These are phyloP conservation scores for Lepus europaeus DNA, from an alignment of 2,113 vertebrate species.

Conservation along the genomic window DNA sequence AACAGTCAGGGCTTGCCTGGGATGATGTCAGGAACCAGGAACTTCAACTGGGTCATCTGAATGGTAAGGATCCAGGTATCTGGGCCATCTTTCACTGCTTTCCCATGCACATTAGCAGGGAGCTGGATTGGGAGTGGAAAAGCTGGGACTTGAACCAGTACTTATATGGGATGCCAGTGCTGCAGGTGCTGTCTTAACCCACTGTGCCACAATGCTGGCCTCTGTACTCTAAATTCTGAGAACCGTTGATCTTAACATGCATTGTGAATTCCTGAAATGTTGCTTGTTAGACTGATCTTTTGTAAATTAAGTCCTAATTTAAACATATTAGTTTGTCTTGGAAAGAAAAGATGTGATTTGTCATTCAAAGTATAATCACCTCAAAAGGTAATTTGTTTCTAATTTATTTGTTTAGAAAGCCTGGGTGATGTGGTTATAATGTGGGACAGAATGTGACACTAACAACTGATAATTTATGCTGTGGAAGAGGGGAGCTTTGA, in stretches of 20 bases:
- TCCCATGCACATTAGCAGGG: too few relatives aligned
- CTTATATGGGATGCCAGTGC: too few relatives aligned
- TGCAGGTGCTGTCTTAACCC: too few relatives aligned
- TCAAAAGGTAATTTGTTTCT: neutral
- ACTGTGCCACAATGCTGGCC: too few relatives aligned
- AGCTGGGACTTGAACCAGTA: too few relatives aligned
- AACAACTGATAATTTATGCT: neutral
- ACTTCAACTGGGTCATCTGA: too few relatives aligned
- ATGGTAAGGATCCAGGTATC: too few relatives aligned
- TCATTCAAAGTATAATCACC: neutral
- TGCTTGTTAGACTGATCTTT: neutral
- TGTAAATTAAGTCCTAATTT: neutral
- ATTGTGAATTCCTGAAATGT: neutral
- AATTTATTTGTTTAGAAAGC: constrained; percentile 24
- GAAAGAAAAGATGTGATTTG: neutral
- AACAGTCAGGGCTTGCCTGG: too few relatives aligned
- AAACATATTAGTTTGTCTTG: neutral
- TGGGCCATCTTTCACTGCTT: too few relatives aligned
- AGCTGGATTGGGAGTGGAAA: too few relatives aligned
- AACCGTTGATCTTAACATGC: neutral
- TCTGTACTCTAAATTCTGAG: neutral
- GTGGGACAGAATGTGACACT: neutral
- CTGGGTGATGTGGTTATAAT: neutral
- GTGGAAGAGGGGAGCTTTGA: neutral
- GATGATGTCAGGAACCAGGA: too few relatives aligned